A percentile compares a stretch with the other conserved stretches of the same genome.
Conservation (phyloP, 2,113 vertebrate species). For the Myotis lucifugus region DNA sequence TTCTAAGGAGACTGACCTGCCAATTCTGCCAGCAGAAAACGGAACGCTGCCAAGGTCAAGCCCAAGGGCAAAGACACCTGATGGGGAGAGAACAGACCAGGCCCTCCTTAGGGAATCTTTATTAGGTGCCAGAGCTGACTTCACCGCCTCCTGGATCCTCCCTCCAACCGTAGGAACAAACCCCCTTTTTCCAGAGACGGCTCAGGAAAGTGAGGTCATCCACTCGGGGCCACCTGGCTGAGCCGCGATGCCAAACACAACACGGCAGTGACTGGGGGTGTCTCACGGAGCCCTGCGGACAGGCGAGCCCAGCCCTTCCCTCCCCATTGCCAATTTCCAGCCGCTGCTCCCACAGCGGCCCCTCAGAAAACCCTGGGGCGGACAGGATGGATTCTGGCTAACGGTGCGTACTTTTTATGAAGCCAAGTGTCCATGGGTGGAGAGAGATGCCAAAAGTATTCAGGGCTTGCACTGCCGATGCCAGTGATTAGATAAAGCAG, state of each 20-base stretch:
- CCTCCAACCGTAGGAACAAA: not conserved
- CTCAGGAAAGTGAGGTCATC: not conserved
- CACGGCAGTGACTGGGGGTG: accelerated
- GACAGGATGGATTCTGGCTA: not conserved
- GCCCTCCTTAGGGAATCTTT: not conserved
- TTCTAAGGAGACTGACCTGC: not conserved
- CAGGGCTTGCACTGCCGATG: not conserved
- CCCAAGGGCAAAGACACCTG: not conserved
- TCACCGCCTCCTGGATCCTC: not conserved
- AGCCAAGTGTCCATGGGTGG: not conserved
- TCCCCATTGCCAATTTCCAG: accelerated
- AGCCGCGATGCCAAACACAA: not conserved
- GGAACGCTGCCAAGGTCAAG: not conserved
- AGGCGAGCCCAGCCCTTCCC: not conserved
- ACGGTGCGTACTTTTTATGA: not conserved
- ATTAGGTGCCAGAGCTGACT: not conserved
- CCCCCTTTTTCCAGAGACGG: not conserved
- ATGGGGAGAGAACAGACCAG: not conserved
- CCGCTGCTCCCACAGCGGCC: accelerated
- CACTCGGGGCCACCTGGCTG: not conserved
- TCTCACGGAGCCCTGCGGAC: accelerated
- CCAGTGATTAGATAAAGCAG: accelerated
- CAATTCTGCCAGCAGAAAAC: not conserved
- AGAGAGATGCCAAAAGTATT: not conserved
- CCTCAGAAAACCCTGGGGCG: not conserved